Evolutionary conservation across 2,797 vertebrate species (phyloP), one percentile per base, ranked within the genome.

Genomic region (Hoplostethus atlanticus): DNA sequence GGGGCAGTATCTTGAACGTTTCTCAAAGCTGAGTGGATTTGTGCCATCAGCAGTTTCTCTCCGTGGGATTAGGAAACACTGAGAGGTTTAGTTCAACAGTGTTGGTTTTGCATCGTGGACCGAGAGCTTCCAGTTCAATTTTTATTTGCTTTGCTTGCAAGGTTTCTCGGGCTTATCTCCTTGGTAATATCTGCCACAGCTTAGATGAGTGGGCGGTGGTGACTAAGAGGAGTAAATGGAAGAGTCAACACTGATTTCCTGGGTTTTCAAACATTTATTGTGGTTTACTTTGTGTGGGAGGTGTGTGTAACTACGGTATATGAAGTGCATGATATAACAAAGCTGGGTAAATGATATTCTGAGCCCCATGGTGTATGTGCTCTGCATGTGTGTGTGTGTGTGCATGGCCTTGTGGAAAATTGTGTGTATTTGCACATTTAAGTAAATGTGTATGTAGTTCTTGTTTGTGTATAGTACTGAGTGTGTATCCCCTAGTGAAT

Each of bases 211-310:
- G 55, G 76, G 72, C 40, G 71, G 58, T 13, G 54, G 73, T 83
- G 84, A 84, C 69, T 80, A 70, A 76, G 72, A 79, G 73, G 68
- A 79, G 77, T 70, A 81, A 82, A 71, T 77, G 58, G 60, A 83
- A 81, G 80, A 77, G 79, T 82, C 84, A 86, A 85, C 64, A 70
- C 30, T 54, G 64, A 76, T 83, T 80, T 84, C 75, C 66, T 76
- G 3, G 6, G 52, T 68, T 71, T 62, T 73, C 70, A 28, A 68
- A 75, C 68, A 50, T 56, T 58, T 64, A 72, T 85, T 66, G 58
- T 64, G 50, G 63, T 74, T 42, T 59, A 61, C 68, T 48, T 65
- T 38, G 76, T 68, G 83, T 89, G 69, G 84, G 86, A 74, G 79
- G 78, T 67, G 66, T 81, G 73, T 78, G 68, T 68, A 68, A 31